Conservation (phyloP, 2,797 vertebrate genomes). For the Phrynocephalus forsythii region DNA sequence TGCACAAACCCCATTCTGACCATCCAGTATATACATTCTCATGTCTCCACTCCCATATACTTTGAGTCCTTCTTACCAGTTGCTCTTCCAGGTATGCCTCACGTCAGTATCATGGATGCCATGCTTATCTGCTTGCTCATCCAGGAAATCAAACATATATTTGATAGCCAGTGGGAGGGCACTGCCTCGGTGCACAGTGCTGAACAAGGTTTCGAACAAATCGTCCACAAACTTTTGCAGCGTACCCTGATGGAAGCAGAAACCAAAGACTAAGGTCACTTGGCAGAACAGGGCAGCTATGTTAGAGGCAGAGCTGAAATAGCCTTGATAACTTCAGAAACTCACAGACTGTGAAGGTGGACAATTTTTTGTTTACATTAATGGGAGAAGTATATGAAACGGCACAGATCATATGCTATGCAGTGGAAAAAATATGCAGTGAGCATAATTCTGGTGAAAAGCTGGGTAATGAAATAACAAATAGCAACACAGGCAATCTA, state of each 20-base stretch:
- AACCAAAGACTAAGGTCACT: background rate
- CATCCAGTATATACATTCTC: background rate
- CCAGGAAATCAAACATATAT: slow-evolving; percentile 99
- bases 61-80: slow-evolving; percentile 83
- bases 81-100: slow-evolving; percentile 98
- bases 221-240: slow-evolving; percentile 99
- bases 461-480: background rate
- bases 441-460: background rate
- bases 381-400: background rate
- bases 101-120: slow-evolving; percentile 95
- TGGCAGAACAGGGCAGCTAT: background rate
- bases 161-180: slow-evolving; percentile 97
- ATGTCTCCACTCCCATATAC: background rate
- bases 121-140: slow-evolving; percentile 96
- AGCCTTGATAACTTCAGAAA: background rate
- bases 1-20: background rate
- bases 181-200: slow-evolving; percentile 94
- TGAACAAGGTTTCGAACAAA: slow-evolving; percentile 98
- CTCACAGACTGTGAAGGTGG: background rate
- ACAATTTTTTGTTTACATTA: background rate
- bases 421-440: background rate
- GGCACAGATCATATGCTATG: background rate
- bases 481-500: background rate
- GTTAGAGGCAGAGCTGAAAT: background rate
- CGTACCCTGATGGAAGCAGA: slow-evolving; percentile 84